A percentile compares a stretch with the other conserved stretches of the same genome.
Conservation (phyloP, 1,140 invertebrate genomes). For the Globodera ellingtonae region DNA sequence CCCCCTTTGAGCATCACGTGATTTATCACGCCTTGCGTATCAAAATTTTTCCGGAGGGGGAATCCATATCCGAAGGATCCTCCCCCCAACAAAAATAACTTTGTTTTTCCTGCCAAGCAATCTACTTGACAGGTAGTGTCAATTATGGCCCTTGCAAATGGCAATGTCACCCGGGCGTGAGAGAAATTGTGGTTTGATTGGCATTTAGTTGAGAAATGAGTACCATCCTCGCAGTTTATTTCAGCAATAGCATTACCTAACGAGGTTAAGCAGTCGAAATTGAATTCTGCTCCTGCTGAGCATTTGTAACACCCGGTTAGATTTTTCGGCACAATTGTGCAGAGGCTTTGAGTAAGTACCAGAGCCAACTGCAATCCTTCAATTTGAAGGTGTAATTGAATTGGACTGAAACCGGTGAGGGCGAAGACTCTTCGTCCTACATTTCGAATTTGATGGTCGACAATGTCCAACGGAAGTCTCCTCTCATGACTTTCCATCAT, state of each 20-base stretch:
- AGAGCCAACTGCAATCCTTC: too few relatives aligned
- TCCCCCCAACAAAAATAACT: background rate
- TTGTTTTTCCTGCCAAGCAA: background rate
- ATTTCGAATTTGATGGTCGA: too few relatives aligned
- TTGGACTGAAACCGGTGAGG: too few relatives aligned
- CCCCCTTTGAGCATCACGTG: too few relatives aligned
- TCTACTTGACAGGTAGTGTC: background rate
- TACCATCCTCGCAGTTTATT: slow-evolving; percentile 7
- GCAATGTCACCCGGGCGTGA: background rate
- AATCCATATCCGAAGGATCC: background rate
- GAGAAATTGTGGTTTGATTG: background rate
- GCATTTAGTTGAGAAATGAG: background rate
- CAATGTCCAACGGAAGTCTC: too few relatives aligned
- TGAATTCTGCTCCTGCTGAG: background rate
- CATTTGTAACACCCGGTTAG: background rate
- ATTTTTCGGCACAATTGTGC: background rate
- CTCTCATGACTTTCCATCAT: too few relatives aligned
- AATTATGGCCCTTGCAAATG: background rate
- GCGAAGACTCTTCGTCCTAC: too few relatives aligned
- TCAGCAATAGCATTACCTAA: background rate
- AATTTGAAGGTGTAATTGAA: too few relatives aligned
- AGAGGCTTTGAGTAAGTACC: background rate
- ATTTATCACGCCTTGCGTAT: background rate
- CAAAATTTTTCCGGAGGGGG: background rate
- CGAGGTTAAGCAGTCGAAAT: background rate